These are phyloP conservation scores for Monodelphis domestica DNA, from an alignment of 2,797 vertebrate genomes.

Conservation along the genomic window DNA sequence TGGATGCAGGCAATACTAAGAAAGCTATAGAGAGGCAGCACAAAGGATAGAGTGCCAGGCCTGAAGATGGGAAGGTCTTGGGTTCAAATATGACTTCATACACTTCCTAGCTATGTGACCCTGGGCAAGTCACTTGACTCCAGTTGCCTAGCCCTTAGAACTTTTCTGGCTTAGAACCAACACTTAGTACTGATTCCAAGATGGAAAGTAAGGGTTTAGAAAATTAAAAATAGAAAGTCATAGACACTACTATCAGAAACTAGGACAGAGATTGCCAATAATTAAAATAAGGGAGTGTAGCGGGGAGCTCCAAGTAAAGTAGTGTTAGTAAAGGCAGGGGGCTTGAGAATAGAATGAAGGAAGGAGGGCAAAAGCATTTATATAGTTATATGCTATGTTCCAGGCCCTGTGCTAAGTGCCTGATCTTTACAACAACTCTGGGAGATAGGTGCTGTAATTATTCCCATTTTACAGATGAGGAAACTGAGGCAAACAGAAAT, in stretches of 20 bases:
- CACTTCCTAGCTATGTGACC: no score
- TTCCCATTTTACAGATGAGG: not conserved
- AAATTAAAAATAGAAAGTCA: no score
- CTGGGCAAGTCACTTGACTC: no score
- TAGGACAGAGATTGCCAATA: not conserved
- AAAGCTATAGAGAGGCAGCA: no score
- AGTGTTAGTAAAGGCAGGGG: not conserved
- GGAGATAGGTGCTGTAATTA: not conserved
- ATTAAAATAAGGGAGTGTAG: not conserved
- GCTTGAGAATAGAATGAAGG: not conserved
- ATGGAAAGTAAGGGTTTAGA: no score
- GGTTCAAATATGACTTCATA: no score
- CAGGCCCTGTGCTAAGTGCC: not conserved
- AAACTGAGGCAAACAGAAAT: not conserved
- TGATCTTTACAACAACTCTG: not conserved
- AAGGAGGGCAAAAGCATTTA: not conserved
- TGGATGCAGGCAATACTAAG: not conserved
- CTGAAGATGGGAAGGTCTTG: no score
- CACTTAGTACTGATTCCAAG: no score
- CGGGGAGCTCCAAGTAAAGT: not conserved
- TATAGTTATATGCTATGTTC: not conserved
- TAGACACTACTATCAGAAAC: not conserved
- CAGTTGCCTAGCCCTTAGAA: no score
- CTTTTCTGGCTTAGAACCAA: no score
- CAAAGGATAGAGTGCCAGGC: no score